phyloP scores from a whole-genome alignment of 2,888 invertebrate genomes.

The Lucinisca nassula region DNA sequence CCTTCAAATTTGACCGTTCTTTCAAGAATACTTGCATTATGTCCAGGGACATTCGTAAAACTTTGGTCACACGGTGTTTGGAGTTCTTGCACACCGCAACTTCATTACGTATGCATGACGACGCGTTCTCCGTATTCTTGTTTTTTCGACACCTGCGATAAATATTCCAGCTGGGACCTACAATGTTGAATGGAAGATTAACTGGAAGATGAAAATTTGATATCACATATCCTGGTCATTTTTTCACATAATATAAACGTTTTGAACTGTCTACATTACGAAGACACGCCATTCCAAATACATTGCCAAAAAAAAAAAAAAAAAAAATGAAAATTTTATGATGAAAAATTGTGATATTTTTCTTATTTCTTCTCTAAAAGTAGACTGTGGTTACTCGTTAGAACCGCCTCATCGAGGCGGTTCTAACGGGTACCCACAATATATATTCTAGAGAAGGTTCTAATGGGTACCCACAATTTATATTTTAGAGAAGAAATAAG shows the following conservation, averaged over 20 bases:
- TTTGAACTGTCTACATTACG: no score
- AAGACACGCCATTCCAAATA: no score
- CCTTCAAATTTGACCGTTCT: conserved; percentile 7
- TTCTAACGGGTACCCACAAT: no score
- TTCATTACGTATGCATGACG: background rate
- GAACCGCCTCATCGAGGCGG: no score
- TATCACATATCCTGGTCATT: background rate
- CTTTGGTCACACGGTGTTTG: conserved; percentile 13
- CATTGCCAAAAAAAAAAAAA: no score
- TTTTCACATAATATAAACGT: background rate
- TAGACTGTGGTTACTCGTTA: no score
- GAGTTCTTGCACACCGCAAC: background rate
- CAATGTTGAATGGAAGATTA: background rate
- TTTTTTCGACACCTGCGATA: background rate
- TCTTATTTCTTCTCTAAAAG: no score
- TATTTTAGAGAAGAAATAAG: no score
- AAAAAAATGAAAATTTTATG: no score
- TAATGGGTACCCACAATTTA: no score
- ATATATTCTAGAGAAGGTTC: no score
- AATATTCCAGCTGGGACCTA: conserved; percentile 1
- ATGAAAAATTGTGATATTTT: no score
- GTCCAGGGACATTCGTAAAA: conserved; percentile 10
- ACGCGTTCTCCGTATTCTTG: background rate
- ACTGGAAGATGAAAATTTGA: background rate
- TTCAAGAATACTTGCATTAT: conserved; percentile 12